Evolutionary conservation across 2,797 vertebrate species (phyloP).

Genomic region (Loris lydekkerianus): DNA sequence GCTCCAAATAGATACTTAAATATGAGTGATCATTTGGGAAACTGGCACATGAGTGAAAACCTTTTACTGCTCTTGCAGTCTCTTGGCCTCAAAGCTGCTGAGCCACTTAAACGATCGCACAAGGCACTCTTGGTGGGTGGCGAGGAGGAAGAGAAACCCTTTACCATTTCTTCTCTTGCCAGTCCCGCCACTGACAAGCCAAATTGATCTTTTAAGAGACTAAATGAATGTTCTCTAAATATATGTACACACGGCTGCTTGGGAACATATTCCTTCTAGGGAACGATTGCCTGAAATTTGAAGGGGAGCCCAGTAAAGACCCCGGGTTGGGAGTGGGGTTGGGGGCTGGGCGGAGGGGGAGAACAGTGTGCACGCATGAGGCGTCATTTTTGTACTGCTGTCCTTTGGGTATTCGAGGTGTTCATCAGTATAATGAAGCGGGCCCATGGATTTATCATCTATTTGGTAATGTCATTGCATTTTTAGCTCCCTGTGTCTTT

Average conservation of each 20-base stretch:
- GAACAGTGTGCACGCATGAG: slow-evolving; percentile 47
- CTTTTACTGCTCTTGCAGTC: slow-evolving; percentile 50
- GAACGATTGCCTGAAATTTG: slow-evolving; percentile 74
- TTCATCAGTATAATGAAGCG: slow-evolving; percentile 88
- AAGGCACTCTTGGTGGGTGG: slow-evolving; percentile 71
- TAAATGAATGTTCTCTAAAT: slow-evolving; percentile 81
- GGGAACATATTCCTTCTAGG: slow-evolving; percentile 54
- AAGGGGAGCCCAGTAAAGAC: slow-evolving; percentile 63
- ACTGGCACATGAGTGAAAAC: slow-evolving; percentile 65
- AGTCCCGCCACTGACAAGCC: slow-evolving; percentile 81
- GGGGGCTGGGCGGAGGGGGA: background rate
- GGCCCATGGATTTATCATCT: slow-evolving; percentile 86
- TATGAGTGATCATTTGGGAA: slow-evolving; percentile 77
- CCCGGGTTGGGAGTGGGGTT: slow-evolving; percentile 7
- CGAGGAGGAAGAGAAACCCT: slow-evolving; percentile 57
- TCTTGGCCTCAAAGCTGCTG: slow-evolving; percentile 69
- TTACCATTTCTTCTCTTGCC: slow-evolving; percentile 73
- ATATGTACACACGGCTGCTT: slow-evolving; percentile 66
- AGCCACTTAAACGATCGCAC: slow-evolving; percentile 49
- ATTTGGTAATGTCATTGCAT: slow-evolving; percentile 88
- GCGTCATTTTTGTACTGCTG: slow-evolving; percentile 59
- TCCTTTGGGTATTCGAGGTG: slow-evolving; percentile 87
- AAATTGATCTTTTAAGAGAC: slow-evolving; percentile 84
- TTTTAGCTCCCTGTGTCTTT: slow-evolving; percentile 88
- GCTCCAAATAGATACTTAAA: slow-evolving; percentile 76